Conservation (phyloP, 2,888 invertebrate species). For the Fragum whitleyi region DNA sequence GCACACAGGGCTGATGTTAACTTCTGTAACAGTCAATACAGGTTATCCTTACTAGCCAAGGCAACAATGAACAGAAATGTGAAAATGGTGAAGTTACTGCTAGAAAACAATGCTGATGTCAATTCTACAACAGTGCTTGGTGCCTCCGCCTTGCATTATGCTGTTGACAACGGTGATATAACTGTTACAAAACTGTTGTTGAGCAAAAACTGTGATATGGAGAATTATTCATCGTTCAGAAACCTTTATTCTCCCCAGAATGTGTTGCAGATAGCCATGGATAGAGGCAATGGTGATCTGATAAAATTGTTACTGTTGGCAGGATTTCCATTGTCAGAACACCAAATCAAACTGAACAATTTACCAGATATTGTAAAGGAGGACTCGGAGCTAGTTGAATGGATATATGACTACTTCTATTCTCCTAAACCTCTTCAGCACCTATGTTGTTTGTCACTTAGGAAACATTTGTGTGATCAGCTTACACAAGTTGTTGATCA, state of each 20-base stretch:
- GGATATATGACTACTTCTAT: constrained; percentile 65
- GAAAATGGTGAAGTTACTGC: constrained; percentile 69
- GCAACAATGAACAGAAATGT: constrained; percentile 67
- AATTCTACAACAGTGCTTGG: constrained; percentile 64
- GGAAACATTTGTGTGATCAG: constrained; percentile 37
- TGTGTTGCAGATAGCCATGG: constrained; percentile 76
- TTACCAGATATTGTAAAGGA: constrained; percentile 56
- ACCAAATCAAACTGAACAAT: constrained; percentile 53
- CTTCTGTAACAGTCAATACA: constrained; percentile 58
- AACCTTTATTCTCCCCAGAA: constrained; percentile 72
- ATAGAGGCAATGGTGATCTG: constrained; percentile 66
- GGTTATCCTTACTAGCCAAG: constrained; percentile 69
- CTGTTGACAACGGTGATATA: constrained; percentile 70
- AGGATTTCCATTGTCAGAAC: constrained; percentile 69
- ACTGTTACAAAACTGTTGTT: constrained; percentile 74
- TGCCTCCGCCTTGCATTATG: constrained; percentile 70
- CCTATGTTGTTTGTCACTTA: constrained; percentile 62
- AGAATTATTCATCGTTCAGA: constrained; percentile 65
- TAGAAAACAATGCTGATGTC: constrained; percentile 69
- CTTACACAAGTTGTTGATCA: constrained; percentile 50
- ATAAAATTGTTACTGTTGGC: constrained; percentile 72
- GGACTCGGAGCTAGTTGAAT: constrained; percentile 64
- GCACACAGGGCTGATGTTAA: constrained; percentile 73
- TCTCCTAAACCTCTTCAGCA: constrained; percentile 68
- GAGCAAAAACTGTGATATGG: constrained; percentile 74